Percentiles rank a stretch among this genome's conserved stretches.
These are phyloP conservation scores for Acrobeloides nanus DNA, from an alignment of 2,888 invertebrate genomes.

Conservation along the genomic window DNA sequence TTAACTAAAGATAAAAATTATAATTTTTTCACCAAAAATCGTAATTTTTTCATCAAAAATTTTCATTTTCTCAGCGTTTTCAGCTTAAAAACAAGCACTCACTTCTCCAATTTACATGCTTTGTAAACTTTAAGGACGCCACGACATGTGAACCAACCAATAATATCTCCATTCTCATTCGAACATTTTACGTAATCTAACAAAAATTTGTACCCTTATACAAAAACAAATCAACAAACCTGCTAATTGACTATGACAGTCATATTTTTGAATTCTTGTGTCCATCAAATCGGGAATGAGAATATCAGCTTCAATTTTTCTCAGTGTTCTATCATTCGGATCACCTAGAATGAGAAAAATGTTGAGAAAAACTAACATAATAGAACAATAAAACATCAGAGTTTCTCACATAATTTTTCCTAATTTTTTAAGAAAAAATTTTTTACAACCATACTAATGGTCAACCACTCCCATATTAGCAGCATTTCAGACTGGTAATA, in stretches of 20 bases:
- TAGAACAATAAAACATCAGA: not conserved
- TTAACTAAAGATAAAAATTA: not conserved
- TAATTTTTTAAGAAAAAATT: too few species aligned
- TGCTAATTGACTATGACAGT: slow-evolving; percentile 61
- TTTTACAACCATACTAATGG: too few species aligned
- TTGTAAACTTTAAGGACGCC: slow-evolving; percentile 39
- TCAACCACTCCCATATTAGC: too few species aligned
- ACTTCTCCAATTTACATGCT: slow-evolving; percentile 46
- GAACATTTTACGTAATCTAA: too few species aligned
- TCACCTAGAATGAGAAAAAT: slow-evolving; percentile 58
- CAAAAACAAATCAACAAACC: slow-evolving; percentile 43
- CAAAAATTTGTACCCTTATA: too few species aligned
- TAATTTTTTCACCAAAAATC: too few species aligned
- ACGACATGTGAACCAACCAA: slow-evolving; percentile 38
- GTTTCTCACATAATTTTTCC: too few species aligned
- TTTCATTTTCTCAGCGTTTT: too few species aligned
- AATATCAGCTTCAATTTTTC: slow-evolving; percentile 80
- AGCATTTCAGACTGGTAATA: too few species aligned
- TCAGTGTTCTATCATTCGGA: slow-evolving; percentile 71
- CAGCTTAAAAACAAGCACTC: too few species aligned
- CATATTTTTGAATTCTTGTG: slow-evolving; percentile 70
- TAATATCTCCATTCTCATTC: slow-evolving; percentile 38
- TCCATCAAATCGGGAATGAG: slow-evolving; percentile 81
- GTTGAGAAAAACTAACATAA: slow-evolving; percentile 1
- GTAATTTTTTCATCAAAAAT: too few species aligned